Conservation (phyloP, 2,113 vertebrate genomes). For the Myxocyprinus asiaticus region DNA sequence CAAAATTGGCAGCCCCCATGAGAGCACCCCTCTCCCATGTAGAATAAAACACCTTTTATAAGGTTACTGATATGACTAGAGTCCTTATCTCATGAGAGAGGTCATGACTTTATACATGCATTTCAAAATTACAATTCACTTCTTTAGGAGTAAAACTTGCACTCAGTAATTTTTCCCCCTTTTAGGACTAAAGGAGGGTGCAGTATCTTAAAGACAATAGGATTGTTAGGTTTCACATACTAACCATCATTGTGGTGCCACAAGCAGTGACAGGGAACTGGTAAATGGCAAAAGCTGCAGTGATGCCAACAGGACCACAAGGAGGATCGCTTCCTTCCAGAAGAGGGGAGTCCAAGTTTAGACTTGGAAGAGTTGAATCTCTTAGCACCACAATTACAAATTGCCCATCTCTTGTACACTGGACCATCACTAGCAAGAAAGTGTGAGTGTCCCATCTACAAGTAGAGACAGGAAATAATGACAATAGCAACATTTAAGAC, state of each 20-base stretch:
- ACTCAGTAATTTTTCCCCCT: too few species aligned
- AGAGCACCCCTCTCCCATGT: too few species aligned
- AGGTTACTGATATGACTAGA: too few species aligned
- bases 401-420: conserved; percentile 69
- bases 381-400: conserved; percentile 68
- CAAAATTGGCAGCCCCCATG: too few species aligned
- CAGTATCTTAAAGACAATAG: too few species aligned
- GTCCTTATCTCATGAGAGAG: too few species aligned
- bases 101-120: too few species aligned
- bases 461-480: too few species aligned
- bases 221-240: background rate
- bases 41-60: too few species aligned
- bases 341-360: conserved; percentile 56
- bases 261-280: conserved; percentile 67
- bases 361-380: conserved; percentile 62
- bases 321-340: conserved; percentile 36
- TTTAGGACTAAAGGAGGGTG: too few species aligned
- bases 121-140: too few species aligned
- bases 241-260: conserved; percentile 64
- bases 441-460: background rate
- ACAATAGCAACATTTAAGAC: background rate
- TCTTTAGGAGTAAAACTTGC: too few species aligned
- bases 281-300: conserved; percentile 66
- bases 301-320: conserved; percentile 60
- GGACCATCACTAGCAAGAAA: conserved; percentile 66